Base-by-base conservation (phyloP, 2,888 invertebrate species). In the Nymphalis c-album region DNA sequence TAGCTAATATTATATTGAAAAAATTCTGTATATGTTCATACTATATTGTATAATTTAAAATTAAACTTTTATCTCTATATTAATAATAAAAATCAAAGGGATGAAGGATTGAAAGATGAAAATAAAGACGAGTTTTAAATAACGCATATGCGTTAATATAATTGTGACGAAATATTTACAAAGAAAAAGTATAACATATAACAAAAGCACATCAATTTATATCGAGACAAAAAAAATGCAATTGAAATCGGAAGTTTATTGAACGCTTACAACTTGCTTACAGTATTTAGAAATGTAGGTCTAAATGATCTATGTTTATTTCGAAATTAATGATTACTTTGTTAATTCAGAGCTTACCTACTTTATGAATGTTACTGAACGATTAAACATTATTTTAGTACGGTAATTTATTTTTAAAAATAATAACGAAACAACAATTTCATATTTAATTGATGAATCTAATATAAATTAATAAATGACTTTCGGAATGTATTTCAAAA, bases 91-190 rank as follows among this genome's bases (percentile, higher is more conserved):
- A 40, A 40, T 13, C 40, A 13, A 1, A 40, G 13, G 26, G 40
- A 18, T 16, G n/a, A n/a, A n/a, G n/a, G n/a, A n/a, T n/a, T n/a
- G n/a, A n/a, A n/a, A 55, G 2, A 60, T 55, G 68, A 63, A 72
- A 72, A 73, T 63, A 67, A 72, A 68, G 62, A 69, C 51, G 68
- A 51, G 58, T 67, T 79, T 84, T 79, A 82, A 81, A 82, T 81
- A 86, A 88, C 85, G 88, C 89, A 76, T 79, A 71, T 71, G 86
- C 88, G 84, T 81, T 84, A 80, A 82, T 90, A 88, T 88, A 78
- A 80, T 84, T 89, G 76, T 79, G 85, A 87, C 80, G 82, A 87
- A 88, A 86, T 91, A 91, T 91, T 89, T 91, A 91, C 91, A 91
- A 89, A 88, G 86, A 85, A 88, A 84, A 83, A 83, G 80, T 85